Conservation (phyloP, 2,888 invertebrate species). For the Nesidiocoris tenuis region DNA sequence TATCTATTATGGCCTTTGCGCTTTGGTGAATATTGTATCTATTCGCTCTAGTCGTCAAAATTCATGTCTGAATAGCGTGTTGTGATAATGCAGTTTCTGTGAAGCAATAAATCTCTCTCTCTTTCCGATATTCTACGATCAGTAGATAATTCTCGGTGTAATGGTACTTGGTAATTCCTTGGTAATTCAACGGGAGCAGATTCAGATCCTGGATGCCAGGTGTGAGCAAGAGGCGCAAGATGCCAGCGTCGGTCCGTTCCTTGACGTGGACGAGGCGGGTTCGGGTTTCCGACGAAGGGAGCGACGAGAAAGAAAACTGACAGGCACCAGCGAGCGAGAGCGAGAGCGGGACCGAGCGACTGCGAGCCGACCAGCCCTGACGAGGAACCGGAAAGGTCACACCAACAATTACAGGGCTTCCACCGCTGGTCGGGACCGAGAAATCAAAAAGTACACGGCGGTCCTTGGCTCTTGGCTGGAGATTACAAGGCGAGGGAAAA, state of each 20-base stretch:
- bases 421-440: neutral
- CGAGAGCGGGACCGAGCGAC: neutral
- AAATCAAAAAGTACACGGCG: slow-evolving; percentile 21
- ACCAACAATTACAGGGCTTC: slow-evolving; percentile 19
- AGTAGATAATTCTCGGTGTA: no score
- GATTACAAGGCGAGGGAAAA: slow-evolving; percentile 1
- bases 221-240: neutral
- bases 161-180: no score
- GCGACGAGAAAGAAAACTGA: neutral
- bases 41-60: no score
- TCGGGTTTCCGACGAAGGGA: neutral
- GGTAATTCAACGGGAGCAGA: no score
- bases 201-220: neutral
- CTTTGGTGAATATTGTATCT: no score
- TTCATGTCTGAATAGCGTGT: no score
- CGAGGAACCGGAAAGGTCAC: slow-evolving; percentile 12
- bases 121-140: no score
- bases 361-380: neutral
- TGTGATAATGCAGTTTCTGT: no score
- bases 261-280: neutral
- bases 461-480: neutral
- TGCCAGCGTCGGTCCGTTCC: neutral
- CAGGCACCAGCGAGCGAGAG: neutral
- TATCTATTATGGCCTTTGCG: no score
- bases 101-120: no score